Percentiles rank a stretch among this genome's conserved stretches.
Evolutionary conservation across 2,888 invertebrate genomes (phyloP).

Genomic region (Oligia latruncula): DNA sequence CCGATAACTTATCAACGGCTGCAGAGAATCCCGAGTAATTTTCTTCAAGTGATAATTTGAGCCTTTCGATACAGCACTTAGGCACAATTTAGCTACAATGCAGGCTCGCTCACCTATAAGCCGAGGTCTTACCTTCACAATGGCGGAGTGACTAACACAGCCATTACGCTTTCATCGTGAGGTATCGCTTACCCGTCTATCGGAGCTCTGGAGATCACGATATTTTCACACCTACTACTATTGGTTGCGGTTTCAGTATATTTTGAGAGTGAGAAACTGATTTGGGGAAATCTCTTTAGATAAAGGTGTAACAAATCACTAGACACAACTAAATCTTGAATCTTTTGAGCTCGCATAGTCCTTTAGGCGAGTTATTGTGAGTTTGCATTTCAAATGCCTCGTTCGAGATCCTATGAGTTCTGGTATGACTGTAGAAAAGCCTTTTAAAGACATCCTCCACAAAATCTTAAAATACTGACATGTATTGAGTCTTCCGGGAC

Average conservation of each 20-base stretch:
- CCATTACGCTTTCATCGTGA: slow-evolving; percentile 74
- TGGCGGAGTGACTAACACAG: slow-evolving; percentile 71
- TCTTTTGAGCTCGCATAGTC: neutral
- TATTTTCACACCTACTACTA: slow-evolving; percentile 54
- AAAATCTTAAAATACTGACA: neutral
- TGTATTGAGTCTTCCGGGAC: neutral
- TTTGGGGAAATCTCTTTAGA: neutral
- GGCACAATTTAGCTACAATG: slow-evolving; percentile 53
- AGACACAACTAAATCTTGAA: neutral
- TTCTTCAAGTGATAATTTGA: slow-evolving; percentile 47
- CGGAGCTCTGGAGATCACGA: slow-evolving; percentile 56
- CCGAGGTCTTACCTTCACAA: slow-evolving; percentile 62
- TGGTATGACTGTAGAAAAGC: neutral
- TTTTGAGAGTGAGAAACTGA: neutral
- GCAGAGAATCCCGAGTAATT: slow-evolving; percentile 37
- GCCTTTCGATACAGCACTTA: slow-evolving; percentile 47
- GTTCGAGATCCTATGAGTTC: neutral
- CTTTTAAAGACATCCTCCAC: neutral
- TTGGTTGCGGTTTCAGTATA: neutral
- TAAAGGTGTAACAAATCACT: neutral
- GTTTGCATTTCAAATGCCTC: neutral
- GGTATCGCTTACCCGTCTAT: slow-evolving; percentile 73
- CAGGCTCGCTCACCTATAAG: slow-evolving; percentile 45
- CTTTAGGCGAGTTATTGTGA: neutral
- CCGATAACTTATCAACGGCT: neutral